Base-by-base conservation (phyloP, 2,888 invertebrate genomes). In the Pandemis heparana region DNA sequence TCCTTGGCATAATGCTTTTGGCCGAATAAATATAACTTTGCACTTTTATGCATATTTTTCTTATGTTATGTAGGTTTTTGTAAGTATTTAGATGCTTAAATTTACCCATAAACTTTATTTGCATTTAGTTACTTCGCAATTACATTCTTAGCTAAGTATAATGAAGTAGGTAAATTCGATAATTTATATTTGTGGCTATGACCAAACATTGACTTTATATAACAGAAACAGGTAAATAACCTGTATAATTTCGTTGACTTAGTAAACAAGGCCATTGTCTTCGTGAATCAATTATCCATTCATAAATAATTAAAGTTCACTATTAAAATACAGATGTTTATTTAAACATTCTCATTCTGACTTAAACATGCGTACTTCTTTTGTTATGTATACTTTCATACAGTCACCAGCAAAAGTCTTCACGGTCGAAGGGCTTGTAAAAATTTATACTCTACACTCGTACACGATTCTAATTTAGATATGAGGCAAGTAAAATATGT, bases 251-350 rank as follows among this genome's bases (percentile, higher is more conserved):
- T n/a, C 48, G 48, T n/a, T 7, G 14, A 56, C 10, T 23, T 18
- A 18, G 23, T 23, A 56, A 56, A 56, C 56, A 56, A 12, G 56
- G 5, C 56, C n/a, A 56, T 56, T 56, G 56, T 56, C 23, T 56
- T 56, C 18, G 5, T 12, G 5, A 23, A 56, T 56, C 56, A 56
- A 18, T 32, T 56, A 56, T 23, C 12, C n/a, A 56, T 56, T 23
- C 10, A 6, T 56, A 18, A 5, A 23, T 56, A 56, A 56, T 56
- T 56, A 23, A 51, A 12, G 23, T 18, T 23, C 23, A 5, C 12
- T 10, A 56, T 56, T 56, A 12, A n/a, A 56, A 56, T 56, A 56
- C 12, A 23, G 5, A 12, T 23, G 10, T 10, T 23, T 53, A 9
- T 53, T 4, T 53, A 18, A 53, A 8, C 9, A 18, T 18, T 56